phyloP scores from a whole-genome alignment of 2,888 invertebrate genomes.

The Leptopilina syphax region DNA sequence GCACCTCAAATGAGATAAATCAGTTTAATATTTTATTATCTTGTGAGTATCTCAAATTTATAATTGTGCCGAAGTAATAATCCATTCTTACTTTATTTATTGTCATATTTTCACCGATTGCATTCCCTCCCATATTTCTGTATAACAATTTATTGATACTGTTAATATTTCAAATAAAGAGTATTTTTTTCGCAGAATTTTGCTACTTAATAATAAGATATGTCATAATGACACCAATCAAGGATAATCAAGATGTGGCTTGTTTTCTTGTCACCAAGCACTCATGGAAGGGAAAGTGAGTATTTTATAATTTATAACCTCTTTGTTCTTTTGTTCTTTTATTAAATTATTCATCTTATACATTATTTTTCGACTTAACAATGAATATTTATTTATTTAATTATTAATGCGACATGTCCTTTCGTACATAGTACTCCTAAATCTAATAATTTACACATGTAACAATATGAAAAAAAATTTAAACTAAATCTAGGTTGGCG shows the following conservation, averaged over 20 bases:
- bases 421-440: too few relatives aligned
- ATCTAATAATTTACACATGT: too few relatives aligned
- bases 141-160: slow-evolving; percentile 50
- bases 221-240: slow-evolving; percentile 88
- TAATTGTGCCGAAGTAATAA: not conserved
- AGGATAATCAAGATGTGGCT: slow-evolving; percentile 96
- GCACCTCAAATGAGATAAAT: slow-evolving; percentile 7
- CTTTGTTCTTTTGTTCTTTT: slow-evolving; percentile 37
- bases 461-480: too few relatives aligned
- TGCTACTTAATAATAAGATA: slow-evolving; percentile 74
- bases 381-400: not conserved
- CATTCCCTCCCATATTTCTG: not conserved
- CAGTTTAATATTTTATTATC: not conserved
- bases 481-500: too few relatives aligned
- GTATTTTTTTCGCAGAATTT: slow-evolving; percentile 51
- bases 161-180: slow-evolving; percentile 52
- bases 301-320: slow-evolving; percentile 53
- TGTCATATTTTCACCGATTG: not conserved
- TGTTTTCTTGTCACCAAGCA: slow-evolving; percentile 98
- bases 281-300: slow-evolving; percentile 98
- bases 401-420: not conserved
- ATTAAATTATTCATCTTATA: not conserved
- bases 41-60: not conserved
- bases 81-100: not conserved
- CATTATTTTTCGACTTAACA: not conserved